Base-by-base conservation (phyloP, 2,888 invertebrate species). In the Xanthorhoe designata region DNA sequence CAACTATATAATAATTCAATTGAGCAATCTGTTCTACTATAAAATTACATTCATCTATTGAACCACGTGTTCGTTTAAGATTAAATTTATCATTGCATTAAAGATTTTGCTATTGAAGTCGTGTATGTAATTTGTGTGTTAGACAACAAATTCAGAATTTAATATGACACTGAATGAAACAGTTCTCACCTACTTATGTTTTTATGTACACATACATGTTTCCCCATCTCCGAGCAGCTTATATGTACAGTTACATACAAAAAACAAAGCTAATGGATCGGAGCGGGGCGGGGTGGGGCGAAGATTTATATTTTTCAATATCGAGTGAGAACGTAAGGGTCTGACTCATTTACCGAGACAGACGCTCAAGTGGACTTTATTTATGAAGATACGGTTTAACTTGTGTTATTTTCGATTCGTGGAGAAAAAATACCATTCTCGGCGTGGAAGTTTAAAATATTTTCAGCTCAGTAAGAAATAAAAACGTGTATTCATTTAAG, bases 251-350 rank as follows among this genome's bases (percentile, higher is more conserved):
- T 64, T 54, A 45, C 64, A 57, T 50, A 78, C 74, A 79, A 80
- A 79, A 80, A 77, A 75, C 71, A 72, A 68, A 68, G 73, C 83
- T 88, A 89, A 89, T 89, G 88, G 85, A 85, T 78, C 80, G 81
- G 72, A 75, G 74, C 76, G 79, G 81, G 90, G 89, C 86, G 88
- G 84, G 83, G 86, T 81, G 79, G 76, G 75, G 68, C 70, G 75
- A 85, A 90, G 91, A 92, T 92, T 92, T 92, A 92, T 92, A 87
- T 90, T 83, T 87, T 89, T 82, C 86, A 88, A 89, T 86, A 84
- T 83, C 77, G 81, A 87, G 85, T 89, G 91, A 87, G 91, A 90
- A 90, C 83, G 80, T 66, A 67, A 77, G 77, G 79, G 76, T 77
- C 77, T 76, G 72, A 66, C 75, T 78, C 78, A 75, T 81, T 81